Conservation (phyloP, 2,888 invertebrate genomes). For the Amblyteles armatorius region DNA sequence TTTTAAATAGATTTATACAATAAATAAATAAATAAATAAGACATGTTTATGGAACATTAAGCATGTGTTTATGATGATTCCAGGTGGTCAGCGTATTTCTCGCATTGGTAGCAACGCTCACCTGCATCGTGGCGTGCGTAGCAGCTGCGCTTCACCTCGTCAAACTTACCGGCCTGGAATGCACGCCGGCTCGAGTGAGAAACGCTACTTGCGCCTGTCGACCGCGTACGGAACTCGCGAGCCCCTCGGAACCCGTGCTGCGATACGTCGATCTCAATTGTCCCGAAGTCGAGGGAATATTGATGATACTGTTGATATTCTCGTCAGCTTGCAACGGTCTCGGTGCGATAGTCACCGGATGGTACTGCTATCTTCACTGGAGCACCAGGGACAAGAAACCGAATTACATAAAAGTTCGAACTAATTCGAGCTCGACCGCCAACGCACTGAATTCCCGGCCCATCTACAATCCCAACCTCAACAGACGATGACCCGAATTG, state of each 20-base stretch:
- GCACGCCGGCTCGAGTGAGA: slow-evolving; percentile 76
- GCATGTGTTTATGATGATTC: not conserved
- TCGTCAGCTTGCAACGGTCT: slow-evolving; percentile 79
- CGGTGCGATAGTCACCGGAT: slow-evolving; percentile 76
- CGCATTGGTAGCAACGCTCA: slow-evolving; percentile 73
- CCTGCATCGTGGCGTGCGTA: slow-evolving; percentile 77
- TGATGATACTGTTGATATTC: slow-evolving; percentile 78
- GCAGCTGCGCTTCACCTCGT: slow-evolving; percentile 77
- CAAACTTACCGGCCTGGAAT: slow-evolving; percentile 77
- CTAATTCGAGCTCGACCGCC: slow-evolving; percentile 63
- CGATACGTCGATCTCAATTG: slow-evolving; percentile 80
- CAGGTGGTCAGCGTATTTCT: slow-evolving; percentile 77
- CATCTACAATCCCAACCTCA: slow-evolving; percentile 72
- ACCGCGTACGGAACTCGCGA: slow-evolving; percentile 69
- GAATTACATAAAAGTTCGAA: slow-evolving; percentile 79
- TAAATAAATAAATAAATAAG: not conserved
- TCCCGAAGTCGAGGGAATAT: slow-evolving; percentile 79
- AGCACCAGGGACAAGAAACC: slow-evolving; percentile 76
- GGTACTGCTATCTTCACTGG: slow-evolving; percentile 81
- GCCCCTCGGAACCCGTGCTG: slow-evolving; percentile 72
- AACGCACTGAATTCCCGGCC: slow-evolving; percentile 66
- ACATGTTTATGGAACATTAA: not conserved
- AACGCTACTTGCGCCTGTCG: slow-evolving; percentile 80
- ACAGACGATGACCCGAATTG: slow-evolving; percentile 70
- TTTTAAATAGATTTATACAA: not conserved